Conservation (phyloP, 2,888 invertebrate species). For the Xestobium rufovillosum region DNA sequence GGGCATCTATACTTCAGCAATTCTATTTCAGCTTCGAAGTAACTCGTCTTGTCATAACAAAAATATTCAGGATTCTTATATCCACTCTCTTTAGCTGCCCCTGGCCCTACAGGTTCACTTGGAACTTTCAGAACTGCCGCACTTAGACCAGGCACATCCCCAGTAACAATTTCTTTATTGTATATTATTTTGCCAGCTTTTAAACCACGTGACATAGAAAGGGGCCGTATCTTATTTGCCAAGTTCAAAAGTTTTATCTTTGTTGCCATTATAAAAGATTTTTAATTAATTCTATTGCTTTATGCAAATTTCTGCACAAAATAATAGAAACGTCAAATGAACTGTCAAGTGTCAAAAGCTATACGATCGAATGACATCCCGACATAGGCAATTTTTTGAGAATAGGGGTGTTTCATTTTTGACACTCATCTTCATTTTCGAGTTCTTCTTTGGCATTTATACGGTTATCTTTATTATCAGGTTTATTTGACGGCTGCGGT, state of each 20-base stretch:
- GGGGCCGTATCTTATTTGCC: constrained; percentile 24
- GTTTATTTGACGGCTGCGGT: no score
- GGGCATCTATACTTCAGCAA: constrained; percentile 72
- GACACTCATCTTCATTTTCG: no score
- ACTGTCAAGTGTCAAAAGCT: no score
- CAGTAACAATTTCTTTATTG: constrained; percentile 24
- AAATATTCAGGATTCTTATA: constrained; percentile 89
- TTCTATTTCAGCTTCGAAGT: constrained; percentile 78
- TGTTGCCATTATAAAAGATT: constrained; percentile 3
- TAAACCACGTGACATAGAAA: constrained; percentile 28
- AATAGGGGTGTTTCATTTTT: no score
- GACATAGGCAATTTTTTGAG: no score
- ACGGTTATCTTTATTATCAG: no score
- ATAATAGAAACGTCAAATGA: no score
- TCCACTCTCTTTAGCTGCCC: constrained; percentile 55
- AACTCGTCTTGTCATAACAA: constrained; percentile 68
- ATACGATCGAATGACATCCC: no score
- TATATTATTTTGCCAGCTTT: constrained; percentile 32
- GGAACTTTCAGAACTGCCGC: constrained; percentile 50
- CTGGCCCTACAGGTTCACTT: constrained; percentile 59
- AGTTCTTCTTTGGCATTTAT: no score
- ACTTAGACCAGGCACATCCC: constrained; percentile 59
- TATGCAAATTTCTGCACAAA: no score
- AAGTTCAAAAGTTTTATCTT: not conserved
- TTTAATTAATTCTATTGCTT: no score